These are phyloP conservation scores for Coendou prehensilis DNA, from an alignment of 2,797 vertebrate species.

Conservation along the genomic window DNA sequence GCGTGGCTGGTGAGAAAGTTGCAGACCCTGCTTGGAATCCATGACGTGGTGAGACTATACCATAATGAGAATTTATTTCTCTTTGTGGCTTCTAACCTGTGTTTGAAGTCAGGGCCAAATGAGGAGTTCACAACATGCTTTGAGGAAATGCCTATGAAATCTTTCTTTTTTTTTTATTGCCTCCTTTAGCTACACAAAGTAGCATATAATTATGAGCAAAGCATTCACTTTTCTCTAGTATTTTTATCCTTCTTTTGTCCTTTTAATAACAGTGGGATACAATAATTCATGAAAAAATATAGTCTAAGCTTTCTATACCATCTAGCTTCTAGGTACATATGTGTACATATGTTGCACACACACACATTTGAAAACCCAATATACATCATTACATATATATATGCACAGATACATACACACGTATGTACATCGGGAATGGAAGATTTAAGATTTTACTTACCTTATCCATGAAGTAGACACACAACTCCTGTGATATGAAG, in stretches of 20 bases:
- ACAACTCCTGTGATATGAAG: neutral
- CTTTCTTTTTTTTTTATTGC: neutral
- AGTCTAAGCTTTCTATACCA: neutral
- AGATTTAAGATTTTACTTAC: neutral
- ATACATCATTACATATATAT: no score
- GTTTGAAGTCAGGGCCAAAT: neutral
- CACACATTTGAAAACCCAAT: neutral
- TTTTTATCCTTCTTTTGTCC: neutral
- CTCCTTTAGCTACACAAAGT: neutral
- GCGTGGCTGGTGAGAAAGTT: neutral
- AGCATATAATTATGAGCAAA: neutral
- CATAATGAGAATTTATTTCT: neutral
- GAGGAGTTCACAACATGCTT: neutral
- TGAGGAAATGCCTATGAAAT: neutral
- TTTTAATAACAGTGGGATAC: neutral
- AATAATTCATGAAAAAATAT: neutral
- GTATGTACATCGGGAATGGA: neutral
- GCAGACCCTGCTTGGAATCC: neutral
- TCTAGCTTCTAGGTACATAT: neutral
- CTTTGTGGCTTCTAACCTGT: neutral
- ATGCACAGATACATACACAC: neutral
- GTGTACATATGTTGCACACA: neutral
- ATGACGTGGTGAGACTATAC: fast-evolving
- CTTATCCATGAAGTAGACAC: neutral
- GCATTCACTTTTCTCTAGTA: neutral